These are phyloP conservation scores for Epicauta chinensis DNA, from an alignment of 1,140 invertebrate species.

Conservation along the genomic window DNA sequence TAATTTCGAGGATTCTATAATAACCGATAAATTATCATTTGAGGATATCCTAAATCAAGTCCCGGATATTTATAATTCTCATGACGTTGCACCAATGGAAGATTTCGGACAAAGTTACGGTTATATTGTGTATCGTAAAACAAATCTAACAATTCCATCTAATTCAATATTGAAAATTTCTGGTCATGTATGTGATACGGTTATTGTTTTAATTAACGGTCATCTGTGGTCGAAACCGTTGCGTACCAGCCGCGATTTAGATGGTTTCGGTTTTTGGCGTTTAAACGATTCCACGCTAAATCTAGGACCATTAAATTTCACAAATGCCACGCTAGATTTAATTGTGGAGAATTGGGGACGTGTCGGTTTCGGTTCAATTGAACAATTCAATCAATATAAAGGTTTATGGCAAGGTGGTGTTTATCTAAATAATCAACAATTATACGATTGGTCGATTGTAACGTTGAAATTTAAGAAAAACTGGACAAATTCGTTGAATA, in stretches of 20 bases:
- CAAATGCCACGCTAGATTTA: constrained; percentile 45
- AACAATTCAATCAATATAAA: constrained; percentile 46
- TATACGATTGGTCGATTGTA: constrained; percentile 46
- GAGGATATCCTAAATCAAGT: constrained; percentile 30
- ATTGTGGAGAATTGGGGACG: constrained; percentile 56
- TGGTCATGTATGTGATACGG: constrained; percentile 46
- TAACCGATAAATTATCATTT: constrained; percentile 31
- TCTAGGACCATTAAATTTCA: constrained; percentile 21
- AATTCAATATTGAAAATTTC: constrained; percentile 37
- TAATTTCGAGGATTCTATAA: constrained; percentile 30
- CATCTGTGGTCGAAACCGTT: constrained; percentile 35
- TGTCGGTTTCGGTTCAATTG: constrained; percentile 48
- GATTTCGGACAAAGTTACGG: constrained; percentile 52
- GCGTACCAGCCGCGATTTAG: constrained; percentile 31
- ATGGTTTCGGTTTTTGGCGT: constrained; percentile 46
- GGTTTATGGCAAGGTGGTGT: constrained; percentile 48
- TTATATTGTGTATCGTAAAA: constrained; percentile 48
- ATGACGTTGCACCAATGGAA: constrained; percentile 46
- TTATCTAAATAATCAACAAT: constrained; percentile 39
- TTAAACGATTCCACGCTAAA: constrained; percentile 34
- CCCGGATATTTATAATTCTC: constrained; percentile 20
- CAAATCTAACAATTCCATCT: constrained; percentile 21
- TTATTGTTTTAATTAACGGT: constrained; percentile 44
- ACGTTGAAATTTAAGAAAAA: constrained; percentile 49
- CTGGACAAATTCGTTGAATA: constrained; percentile 36